A percentile compares a stretch with the other conserved stretches of the same genome.
These are phyloP conservation scores for Champsocephalus gunnari DNA, from an alignment of 2,797 vertebrate genomes.

Conservation along the genomic window DNA sequence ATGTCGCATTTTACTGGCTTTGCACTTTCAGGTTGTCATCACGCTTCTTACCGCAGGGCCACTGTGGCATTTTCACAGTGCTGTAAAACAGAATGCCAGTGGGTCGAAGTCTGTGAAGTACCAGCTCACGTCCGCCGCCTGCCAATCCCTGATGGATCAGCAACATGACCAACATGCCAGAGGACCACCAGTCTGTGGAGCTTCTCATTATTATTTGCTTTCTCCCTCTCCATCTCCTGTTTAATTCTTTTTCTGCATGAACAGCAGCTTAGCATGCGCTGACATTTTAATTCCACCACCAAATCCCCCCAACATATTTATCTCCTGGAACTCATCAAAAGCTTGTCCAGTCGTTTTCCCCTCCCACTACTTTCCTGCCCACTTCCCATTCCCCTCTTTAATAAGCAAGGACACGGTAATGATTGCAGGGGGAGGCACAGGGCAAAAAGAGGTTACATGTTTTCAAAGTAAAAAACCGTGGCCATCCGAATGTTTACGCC, in stretches of 20 bases:
- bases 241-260: conserved; percentile 61
- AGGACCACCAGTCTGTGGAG: conserved; percentile 48
- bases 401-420: conserved; percentile 62
- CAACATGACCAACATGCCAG: conserved; percentile 51
- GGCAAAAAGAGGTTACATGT: conserved; percentile 37
- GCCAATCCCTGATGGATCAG: conserved; percentile 60
- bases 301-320: conserved; percentile 79
- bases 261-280: conserved; percentile 77
- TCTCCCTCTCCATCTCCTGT: conserved; percentile 30
- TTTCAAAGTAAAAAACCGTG: conserved; percentile 26
- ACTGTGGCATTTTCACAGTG: conserved; percentile 54
- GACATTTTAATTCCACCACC: conserved; percentile 80
- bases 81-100: conserved; percentile 57
- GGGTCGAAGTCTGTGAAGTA: conserved; percentile 56
- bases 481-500: conserved; percentile 21
- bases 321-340: conserved; percentile 77
- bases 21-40: conserved; percentile 39
- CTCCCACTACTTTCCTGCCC: conserved; percentile 44
- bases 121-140: conserved; percentile 43
- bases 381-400: conserved; percentile 37
- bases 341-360: conserved; percentile 58
- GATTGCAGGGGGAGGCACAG: conserved; percentile 42
- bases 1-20: neutral
- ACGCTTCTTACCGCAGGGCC: conserved; percentile 15
- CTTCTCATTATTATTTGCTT: conserved; percentile 51